A percentile compares a stretch with the other conserved stretches of the same genome.
Evolutionary conservation across 2,113 vertebrate species (phyloP).

Genomic region (Dromaius novaehollandiae): DNA sequence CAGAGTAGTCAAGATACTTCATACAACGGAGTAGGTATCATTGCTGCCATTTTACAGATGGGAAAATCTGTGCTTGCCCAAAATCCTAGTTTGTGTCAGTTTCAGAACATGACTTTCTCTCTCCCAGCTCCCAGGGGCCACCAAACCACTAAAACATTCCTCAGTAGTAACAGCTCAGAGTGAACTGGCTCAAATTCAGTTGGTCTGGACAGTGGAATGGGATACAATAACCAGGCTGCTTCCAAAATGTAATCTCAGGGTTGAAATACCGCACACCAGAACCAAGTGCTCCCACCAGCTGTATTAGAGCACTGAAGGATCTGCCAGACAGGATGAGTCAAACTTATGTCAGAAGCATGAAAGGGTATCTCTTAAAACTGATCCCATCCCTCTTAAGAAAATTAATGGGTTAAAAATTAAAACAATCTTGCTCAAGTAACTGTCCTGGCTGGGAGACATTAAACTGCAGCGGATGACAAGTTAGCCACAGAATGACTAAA

Average conservation of each 20-base stretch:
- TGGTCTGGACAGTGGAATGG: neutral
- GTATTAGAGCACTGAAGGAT: neutral
- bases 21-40: neutral
- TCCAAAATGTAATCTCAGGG: slow-evolving; percentile 25
- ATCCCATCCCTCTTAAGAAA: neutral
- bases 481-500: neutral
- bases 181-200: neutral
- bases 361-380: neutral
- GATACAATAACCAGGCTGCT: slow-evolving; percentile 8
- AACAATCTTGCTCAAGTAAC: neutral
- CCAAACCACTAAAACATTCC: slow-evolving; percentile 12
- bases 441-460: neutral
- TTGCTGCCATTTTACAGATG: neutral
- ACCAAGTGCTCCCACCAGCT: neutral
- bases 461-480: neutral
- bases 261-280: slow-evolving; percentile 30
- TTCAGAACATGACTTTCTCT: neutral
- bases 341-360: neutral
- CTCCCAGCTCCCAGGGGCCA: neutral
- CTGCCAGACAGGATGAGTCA: neutral
- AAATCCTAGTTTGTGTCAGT: neutral
- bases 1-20: neutral
- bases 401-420: neutral
- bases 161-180: neutral
- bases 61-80: neutral